phyloP scores from a whole-genome alignment of 1,140 invertebrate genomes.

The Monomorium pharaonis region DNA sequence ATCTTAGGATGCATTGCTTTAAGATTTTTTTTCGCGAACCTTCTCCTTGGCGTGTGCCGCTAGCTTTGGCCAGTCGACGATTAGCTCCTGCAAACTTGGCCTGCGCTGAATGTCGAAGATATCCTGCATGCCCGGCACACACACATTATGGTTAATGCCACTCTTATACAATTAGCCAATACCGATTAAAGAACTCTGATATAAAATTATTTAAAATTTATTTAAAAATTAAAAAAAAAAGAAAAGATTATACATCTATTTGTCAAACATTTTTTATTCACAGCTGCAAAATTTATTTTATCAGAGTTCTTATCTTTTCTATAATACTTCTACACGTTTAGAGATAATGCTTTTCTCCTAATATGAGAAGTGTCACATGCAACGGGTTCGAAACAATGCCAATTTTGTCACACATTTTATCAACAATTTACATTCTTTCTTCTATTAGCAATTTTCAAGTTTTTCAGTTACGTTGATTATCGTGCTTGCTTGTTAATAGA shows the following conservation, averaged over 20 bases:
- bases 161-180: constrained; percentile 63
- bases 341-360: constrained; percentile 71
- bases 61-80: constrained; percentile 88
- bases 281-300: neutral
- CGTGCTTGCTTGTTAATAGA: constrained; percentile 47
- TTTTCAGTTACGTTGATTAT: constrained; percentile 36
- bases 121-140: constrained; percentile 85
- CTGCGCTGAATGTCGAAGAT: constrained; percentile 88
- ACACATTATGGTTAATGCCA: constrained; percentile 75
- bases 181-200: constrained; percentile 45
- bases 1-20: constrained; percentile 62
- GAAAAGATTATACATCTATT: too few relatives aligned
- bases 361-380: constrained; percentile 47
- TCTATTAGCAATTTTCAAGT: neutral
- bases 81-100: constrained; percentile 87
- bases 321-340: constrained; percentile 62
- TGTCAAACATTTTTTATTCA: neutral
- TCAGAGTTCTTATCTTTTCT: constrained; percentile 42
- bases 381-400: neutral
- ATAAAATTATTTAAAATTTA: neutral
- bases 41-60: constrained; percentile 87
- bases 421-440: neutral
- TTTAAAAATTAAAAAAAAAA: neutral
- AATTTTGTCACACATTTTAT: constrained; percentile 30
- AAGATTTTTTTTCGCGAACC: constrained; percentile 85